These are phyloP conservation scores for Balaenoptera acutorostrata DNA, from an alignment of 2,113 vertebrate species.

Conservation along the genomic window DNA sequence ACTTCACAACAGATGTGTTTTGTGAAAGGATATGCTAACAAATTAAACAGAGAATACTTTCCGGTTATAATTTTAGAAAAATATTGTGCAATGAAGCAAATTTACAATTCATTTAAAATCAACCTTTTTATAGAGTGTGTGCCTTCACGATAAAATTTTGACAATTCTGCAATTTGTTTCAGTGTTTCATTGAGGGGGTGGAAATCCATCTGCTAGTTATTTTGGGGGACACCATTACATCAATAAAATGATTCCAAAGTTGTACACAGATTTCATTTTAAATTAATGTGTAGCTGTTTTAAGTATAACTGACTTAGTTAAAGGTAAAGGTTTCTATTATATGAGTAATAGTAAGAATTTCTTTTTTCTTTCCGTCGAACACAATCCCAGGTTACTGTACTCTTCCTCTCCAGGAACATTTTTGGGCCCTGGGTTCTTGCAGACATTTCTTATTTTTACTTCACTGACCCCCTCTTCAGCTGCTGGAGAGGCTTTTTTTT, in stretches of 20 bases:
- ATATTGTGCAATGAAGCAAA: constrained; percentile 53
- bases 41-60: constrained; percentile 76
- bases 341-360: not conserved
- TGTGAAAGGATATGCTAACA: constrained; percentile 68
- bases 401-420: constrained; percentile 56
- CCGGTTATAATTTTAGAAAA: constrained; percentile 69
- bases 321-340: constrained; percentile 59
- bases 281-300: constrained; percentile 50
- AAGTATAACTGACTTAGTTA: constrained; percentile 26
- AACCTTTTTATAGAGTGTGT: constrained; percentile 72
- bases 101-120: constrained; percentile 73
- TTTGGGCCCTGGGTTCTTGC: constrained; percentile 41
- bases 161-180: constrained; percentile 71
- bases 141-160: constrained; percentile 69
- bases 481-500: constrained; percentile 72
- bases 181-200: constrained; percentile 66
- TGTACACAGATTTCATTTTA: constrained; percentile 57
- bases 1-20: constrained; percentile 71
- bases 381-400: constrained; percentile 24
- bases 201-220: constrained; percentile 67
- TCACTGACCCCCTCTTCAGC: constrained; percentile 65
- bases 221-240: constrained; percentile 75
- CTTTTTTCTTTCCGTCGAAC: constrained; percentile 55
- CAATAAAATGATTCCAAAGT: constrained; percentile 64
- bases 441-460: constrained; percentile 14